Conservation (phyloP, 2,113 vertebrate genomes). For the Fulica atra region DNA sequence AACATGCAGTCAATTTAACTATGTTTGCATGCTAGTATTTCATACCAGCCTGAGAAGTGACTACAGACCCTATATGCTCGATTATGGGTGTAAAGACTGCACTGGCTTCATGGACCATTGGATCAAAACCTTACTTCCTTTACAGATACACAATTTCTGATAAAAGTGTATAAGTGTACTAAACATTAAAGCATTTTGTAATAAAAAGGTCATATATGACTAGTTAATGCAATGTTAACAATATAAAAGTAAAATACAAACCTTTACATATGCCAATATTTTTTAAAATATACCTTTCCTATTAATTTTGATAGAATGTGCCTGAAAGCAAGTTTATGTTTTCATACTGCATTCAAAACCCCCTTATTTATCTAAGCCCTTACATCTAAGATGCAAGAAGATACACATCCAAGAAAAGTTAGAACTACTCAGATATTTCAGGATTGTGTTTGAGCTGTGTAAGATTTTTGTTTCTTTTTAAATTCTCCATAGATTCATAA, state of each 20-base stretch:
- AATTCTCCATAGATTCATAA: background rate
- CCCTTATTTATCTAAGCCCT: background rate
- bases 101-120: rapidly evolving
- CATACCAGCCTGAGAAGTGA: background rate
- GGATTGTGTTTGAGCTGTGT: background rate
- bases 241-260: background rate
- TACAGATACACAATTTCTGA: background rate
- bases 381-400: background rate
- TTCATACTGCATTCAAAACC: background rate
- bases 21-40: background rate
- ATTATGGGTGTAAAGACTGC: background rate
- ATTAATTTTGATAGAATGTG: background rate
- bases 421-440: background rate
- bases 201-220: background rate
- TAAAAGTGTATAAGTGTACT: background rate
- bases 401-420: background rate
- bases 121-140: background rate
- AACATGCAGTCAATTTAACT: background rate
- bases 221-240: background rate
- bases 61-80: background rate
- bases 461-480: background rate
- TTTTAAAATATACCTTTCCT: background rate
- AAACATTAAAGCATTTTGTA: background rate
- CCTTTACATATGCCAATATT: background rate
- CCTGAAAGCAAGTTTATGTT: background rate